A percentile compares a stretch with the other conserved stretches of the same genome.
These are phyloP conservation scores for Patagioenas fasciata DNA, from an alignment of 2,113 vertebrate species.

Conservation along the genomic window DNA sequence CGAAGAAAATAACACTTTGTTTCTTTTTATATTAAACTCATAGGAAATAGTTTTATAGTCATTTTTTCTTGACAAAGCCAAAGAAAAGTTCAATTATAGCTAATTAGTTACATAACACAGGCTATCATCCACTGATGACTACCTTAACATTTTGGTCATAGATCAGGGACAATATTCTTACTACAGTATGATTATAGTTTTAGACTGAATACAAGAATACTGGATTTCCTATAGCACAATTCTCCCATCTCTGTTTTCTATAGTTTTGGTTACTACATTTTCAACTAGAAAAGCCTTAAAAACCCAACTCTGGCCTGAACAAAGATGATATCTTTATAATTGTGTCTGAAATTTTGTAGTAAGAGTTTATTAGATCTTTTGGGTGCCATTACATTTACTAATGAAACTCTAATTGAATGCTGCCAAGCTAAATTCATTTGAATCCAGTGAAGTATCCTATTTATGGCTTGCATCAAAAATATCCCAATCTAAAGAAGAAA, in stretches of 20 bases:
- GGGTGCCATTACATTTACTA: not conserved
- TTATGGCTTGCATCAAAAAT: not conserved
- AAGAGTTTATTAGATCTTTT: not conserved
- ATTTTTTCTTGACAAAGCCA: not conserved
- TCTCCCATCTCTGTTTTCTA: not conserved
- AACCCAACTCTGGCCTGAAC: not conserved
- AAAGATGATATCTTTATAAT: not conserved
- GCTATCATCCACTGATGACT: not conserved
- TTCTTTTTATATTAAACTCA: not conserved
- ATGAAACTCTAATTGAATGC: not conserved
- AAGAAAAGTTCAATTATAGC: not conserved
- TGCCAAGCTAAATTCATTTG: not conserved
- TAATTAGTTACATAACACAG: not conserved
- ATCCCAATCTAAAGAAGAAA: not conserved
- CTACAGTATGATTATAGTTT: not conserved
- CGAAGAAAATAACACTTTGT: not conserved
- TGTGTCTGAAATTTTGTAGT: not conserved
- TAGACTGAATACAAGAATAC: not conserved
- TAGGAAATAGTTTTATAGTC: not conserved
- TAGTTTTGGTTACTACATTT: not conserved
- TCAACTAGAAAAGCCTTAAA: not conserved
- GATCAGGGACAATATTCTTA: not conserved
- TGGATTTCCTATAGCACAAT: not conserved
- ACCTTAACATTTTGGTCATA: not conserved
- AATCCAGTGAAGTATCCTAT: not conserved